Evolutionary conservation across 2,888 invertebrate genomes (phyloP).

Genomic region (Cerceris ruficornis): DNA sequence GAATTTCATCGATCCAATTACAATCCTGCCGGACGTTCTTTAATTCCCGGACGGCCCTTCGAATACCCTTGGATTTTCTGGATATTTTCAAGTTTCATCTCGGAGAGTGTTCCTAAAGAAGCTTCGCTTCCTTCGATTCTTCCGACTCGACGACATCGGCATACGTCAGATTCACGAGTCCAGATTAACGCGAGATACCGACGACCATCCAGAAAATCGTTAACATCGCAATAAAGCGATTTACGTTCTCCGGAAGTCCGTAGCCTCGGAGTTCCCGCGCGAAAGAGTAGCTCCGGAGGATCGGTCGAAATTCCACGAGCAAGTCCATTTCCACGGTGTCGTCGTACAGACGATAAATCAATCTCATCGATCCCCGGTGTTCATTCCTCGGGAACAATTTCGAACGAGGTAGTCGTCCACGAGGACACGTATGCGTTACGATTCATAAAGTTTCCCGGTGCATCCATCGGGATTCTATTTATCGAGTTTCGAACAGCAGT

Average conservation of each 20-base stretch:
- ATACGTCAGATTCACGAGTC: constrained; percentile 31
- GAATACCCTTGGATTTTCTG: neutral
- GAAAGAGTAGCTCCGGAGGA: neutral
- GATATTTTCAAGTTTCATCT: neutral
- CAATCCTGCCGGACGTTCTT: neutral
- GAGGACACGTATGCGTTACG: no score
- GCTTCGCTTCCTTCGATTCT: neutral
- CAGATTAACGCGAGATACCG: constrained; percentile 50
- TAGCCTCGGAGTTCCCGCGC: neutral
- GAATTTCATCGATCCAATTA: neutral
- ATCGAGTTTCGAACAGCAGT: constrained; percentile 63
- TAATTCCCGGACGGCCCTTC: neutral
- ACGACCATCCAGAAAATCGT: constrained; percentile 26
- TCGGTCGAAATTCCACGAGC: neutral
- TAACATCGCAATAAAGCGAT: constrained; percentile 36
- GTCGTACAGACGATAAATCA: no score
- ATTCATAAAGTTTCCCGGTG: neutral
- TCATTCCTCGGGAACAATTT: neutral
- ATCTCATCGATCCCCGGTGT: no score
- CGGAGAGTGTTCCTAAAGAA: no score
- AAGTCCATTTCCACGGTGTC: no score
- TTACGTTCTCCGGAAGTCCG: constrained; percentile 24
- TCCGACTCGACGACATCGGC: constrained; percentile 34
- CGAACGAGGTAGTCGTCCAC: no score
- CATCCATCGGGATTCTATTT: constrained; percentile 32